These are phyloP conservation scores for Tautogolabrus adspersus DNA, from an alignment of 2,113 vertebrate genomes.

Conservation along the genomic window DNA sequence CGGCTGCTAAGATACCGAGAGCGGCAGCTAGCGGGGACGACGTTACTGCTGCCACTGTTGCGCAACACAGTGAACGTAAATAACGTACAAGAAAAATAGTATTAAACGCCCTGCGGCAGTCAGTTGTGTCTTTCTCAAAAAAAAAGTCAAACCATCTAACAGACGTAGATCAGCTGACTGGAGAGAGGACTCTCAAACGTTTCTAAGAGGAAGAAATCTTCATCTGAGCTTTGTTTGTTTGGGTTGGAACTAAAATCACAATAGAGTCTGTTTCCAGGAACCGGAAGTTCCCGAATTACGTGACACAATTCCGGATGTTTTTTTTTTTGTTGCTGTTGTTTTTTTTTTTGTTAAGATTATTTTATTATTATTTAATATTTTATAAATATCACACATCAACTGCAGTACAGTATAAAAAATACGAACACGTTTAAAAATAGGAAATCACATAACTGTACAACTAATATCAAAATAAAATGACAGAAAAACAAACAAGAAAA, in stretches of 20 bases:
- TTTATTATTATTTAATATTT: neutral
- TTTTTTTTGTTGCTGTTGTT: no score
- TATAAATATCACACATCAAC: no score
- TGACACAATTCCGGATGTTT: constrained; percentile 45
- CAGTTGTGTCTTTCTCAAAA: neutral
- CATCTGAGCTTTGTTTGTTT: constrained; percentile 63
- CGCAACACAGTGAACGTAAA: constrained; percentile 48
- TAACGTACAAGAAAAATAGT: neutral
- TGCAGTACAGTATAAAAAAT: no score
- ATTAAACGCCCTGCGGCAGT: neutral
- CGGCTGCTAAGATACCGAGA: neutral
- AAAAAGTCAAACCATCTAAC: neutral
- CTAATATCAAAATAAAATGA: neutral
- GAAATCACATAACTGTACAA: no score
- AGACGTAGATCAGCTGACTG: no score
- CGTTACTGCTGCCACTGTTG: constrained; percentile 41
- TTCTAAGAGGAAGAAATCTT: neutral
- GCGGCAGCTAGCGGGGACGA: constrained; percentile 4
- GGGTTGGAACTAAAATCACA: constrained; percentile 57
- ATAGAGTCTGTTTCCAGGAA: constrained; percentile 23
- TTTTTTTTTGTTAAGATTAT: neutral
- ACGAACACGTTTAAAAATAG: no score
- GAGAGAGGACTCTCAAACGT: neutral
- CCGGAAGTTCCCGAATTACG: constrained; percentile 35
- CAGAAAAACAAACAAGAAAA: no score